Conservation (phyloP, 2,113 vertebrate species). For the Climacteris rufus region DNA sequence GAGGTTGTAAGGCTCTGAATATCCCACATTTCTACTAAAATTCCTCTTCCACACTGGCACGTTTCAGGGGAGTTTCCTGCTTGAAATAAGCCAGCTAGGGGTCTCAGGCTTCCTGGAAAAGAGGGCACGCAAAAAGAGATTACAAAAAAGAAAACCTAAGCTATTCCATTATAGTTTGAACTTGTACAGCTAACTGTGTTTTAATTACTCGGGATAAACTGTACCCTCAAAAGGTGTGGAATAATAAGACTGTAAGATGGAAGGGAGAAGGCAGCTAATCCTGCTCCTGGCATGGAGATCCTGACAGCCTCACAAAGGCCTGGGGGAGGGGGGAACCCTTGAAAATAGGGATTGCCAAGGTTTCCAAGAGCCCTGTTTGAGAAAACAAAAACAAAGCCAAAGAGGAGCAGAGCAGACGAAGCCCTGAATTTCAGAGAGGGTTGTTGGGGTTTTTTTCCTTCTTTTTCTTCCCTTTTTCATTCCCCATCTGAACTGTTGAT, state of each 20-base stretch:
- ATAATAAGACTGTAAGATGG: constrained; percentile 40
- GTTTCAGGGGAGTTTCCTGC: neutral
- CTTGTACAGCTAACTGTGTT: constrained; percentile 39
- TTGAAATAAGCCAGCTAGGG: neutral
- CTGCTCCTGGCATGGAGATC: constrained; percentile 40
- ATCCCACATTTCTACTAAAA: neutral
- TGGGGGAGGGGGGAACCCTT: constrained; percentile 28
- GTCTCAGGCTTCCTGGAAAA: neutral
- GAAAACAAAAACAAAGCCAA: constrained; percentile 44
- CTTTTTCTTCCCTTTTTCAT: neutral
- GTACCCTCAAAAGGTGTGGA: constrained; percentile 52
- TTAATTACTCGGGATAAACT: constrained; percentile 53
- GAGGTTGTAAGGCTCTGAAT: neutral
- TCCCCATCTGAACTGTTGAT: neutral
- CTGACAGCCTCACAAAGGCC: constrained; percentile 37
- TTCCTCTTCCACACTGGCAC: neutral
- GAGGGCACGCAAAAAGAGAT: neutral
- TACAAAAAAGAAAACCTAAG: constrained; percentile 8
- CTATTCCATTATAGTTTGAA: constrained; percentile 11
- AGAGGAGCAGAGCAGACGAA: neutral
- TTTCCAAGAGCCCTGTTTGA: constrained; percentile 44
- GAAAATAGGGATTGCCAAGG: constrained; percentile 40
- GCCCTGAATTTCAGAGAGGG: neutral
- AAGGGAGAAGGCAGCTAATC: constrained; percentile 57
- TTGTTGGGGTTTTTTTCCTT: neutral